Base-by-base conservation (phyloP, 2,888 invertebrate species). In the Conops quadrifasciatus region DNA sequence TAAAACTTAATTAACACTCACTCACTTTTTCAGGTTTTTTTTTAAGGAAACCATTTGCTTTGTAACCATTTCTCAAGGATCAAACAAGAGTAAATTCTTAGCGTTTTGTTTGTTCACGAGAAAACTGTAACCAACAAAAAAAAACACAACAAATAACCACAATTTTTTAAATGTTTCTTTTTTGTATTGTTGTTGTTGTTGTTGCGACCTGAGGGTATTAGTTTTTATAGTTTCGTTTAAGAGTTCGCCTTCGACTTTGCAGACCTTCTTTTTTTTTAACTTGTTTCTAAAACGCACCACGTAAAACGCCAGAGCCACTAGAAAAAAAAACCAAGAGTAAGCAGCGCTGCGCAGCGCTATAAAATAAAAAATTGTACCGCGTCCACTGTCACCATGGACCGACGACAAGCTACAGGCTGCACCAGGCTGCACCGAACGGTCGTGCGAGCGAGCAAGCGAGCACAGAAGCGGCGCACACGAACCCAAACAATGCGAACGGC, bases 301-400 rank as follows among this genome's bases (percentile, higher is more conserved):
- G 68, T n/a, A 62, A 51, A 53, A 47, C 36, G 51, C 24, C 47
- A 43, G 24, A 45, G 21, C 13, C 60, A 53, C 16, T n/a, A n/a
- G n/a, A n/a, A n/a, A 19, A 11, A 28, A 60, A 30, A 60, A 26
- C 15, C 26, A 51, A 51, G 30, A 65, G 51, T n/a, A 30, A 28
- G n/a, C 60, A 30, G n/a, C 21, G 62, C 67, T 71, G 77, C 75
- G 58, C 73, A 71, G 70, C 69, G 72, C 74, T 71, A 7, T 73
- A 75, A 73, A 49, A 65, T 51, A 77, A 78, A 78, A 80, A 80
- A 81, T 80, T 78, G 19, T 24, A 82, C 77, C 79, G 82, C 80
- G 78, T 67, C 56, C 67, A 67, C 67, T 58, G 67, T 67, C 59
- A 67, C 59, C 45, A 49, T 67, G 67, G 47, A 59, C 49, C 62